These are phyloP conservation scores for Orbicella faveolata DNA, from an alignment of 64 coral and sea anemone genomes.

Conservation along the genomic window DNA sequence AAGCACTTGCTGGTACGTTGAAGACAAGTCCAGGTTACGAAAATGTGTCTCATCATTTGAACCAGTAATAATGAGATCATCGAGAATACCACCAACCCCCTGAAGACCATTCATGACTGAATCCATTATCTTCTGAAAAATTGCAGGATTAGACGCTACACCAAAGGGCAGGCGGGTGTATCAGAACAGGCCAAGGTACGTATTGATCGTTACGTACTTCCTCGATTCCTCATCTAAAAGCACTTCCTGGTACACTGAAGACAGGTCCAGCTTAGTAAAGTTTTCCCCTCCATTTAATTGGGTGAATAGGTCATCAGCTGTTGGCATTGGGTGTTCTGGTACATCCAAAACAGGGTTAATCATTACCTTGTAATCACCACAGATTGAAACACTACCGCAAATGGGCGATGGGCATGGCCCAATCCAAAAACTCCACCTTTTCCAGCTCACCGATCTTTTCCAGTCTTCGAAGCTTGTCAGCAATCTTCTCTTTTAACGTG, in stretches of 20 bases:
- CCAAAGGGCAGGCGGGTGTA: too few species aligned
- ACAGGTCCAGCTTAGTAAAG: too few species aligned
- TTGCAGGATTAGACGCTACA: too few species aligned
- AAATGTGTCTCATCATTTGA: not conserved
- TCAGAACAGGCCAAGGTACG: too few species aligned
- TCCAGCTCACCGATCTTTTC: conserved; percentile 54
- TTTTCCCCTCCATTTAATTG: too few species aligned
- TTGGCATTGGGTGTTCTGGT: conserved; percentile 31
- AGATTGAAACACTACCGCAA: conserved; percentile 11
- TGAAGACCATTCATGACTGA: too few species aligned
- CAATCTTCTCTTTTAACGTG: conserved; percentile 27
- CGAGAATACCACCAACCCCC: too few species aligned
- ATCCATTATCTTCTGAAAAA: too few species aligned
- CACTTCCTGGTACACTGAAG: too few species aligned
- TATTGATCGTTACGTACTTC: too few species aligned
- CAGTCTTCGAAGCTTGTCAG: conserved; percentile 21
- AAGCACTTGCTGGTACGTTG: conserved; percentile 27
- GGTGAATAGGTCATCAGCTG: conserved; percentile 1
- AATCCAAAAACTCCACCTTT: conserved; percentile 48
- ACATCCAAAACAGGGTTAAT: conserved; percentile 39
- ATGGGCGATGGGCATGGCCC: conserved; percentile 38
- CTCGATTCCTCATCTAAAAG: too few species aligned
- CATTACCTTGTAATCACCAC: conserved; percentile 67
- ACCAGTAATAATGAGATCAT: not conserved
- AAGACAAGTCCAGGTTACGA: conserved; percentile 29